Base-by-base conservation (phyloP, 2,888 invertebrate genomes). In the Lasioglossum zephyrum region DNA sequence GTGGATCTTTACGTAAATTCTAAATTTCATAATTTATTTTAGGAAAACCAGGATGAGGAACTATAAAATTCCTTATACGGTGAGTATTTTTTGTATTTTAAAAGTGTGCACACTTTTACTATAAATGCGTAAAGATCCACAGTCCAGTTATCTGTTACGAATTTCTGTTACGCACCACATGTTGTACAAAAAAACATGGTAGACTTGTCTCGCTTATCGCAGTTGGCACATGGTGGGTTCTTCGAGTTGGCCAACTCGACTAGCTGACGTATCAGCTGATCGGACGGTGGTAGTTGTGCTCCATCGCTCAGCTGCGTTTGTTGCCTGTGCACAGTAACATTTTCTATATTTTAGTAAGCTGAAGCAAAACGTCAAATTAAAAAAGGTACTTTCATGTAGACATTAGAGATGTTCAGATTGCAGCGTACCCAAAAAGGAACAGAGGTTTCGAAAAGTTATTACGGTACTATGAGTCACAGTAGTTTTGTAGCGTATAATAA, bases 121-220 rank as follows among this genome's bases (percentile, higher is more conserved):
- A 8, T 53, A 53, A 22, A 53, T 22, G 49, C 22, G 6, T 53
- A 53, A 53, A 57, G 57, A 57, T 57, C 57, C 1, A 11, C n/a
- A n/a, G 57, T n/a, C n/a, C 11, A n/a, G n/a, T n/a, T 36, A 9
- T 22, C 11, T 9, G 31, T 4, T 31, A 47, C 0, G 0, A 3
- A 49, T 26, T 22, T n/a, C 39, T 13, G n/a, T 36, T 73, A 77
- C 92, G 77, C 95, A 97, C 97, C 97, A 94, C 97, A 97, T 74
- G 97, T 97, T 93, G 97, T 97, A 95, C 97, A 97, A 95, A 97
- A 97, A 95, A 96, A 97, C 97, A 97, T 97, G 82, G 97, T 97
- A 83, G 96, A 95, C 87, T 96, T 96, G 93, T 97, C 96, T 39
- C 96, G 95, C 92, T 97, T 97, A 95, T 97, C 97, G 95, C 97